Conservation (phyloP, 1,140 invertebrate species). For the Zaprionus camerounensis region DNA sequence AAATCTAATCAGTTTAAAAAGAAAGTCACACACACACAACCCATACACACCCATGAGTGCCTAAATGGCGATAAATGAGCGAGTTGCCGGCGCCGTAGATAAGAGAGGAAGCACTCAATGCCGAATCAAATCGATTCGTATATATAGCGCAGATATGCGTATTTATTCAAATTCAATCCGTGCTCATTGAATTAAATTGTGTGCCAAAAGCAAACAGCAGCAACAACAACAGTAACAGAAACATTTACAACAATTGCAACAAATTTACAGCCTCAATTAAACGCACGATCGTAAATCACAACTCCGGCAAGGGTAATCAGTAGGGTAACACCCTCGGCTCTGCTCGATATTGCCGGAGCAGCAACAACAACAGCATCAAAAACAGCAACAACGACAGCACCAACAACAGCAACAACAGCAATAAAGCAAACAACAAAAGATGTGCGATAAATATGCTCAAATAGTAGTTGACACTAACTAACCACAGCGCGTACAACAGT, state of each 20-base stretch:
- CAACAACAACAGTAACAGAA: not conserved
- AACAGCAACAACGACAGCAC: constrained; percentile 7
- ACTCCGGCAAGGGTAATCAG: constrained; percentile 59
- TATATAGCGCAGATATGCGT: not conserved
- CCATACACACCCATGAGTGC: not conserved
- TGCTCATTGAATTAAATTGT: constrained; percentile 32
- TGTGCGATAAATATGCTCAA: constrained; percentile 46
- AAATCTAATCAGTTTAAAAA: constrained; percentile 56
- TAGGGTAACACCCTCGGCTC: constrained; percentile 15
- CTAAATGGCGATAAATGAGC: constrained; percentile 31
- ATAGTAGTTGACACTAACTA: constrained; percentile 40
- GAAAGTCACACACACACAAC: constrained; percentile 5
- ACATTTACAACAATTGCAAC: constrained; percentile 65
- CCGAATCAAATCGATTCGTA: not conserved
- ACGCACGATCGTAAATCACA: constrained; percentile 62
- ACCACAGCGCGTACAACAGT: constrained; percentile 7
- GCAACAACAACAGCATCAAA: constrained; percentile 3
- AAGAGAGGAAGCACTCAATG: not conserved
- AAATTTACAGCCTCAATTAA: constrained; percentile 71
- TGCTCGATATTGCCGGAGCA: constrained; percentile 20
- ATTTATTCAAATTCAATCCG: constrained; percentile 31
- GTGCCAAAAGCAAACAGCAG: constrained; percentile 30
- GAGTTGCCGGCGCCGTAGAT: constrained; percentile 38
- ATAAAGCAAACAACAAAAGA: constrained; percentile 25
- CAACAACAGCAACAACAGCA: constrained; percentile 18